Evolutionary conservation across 2,888 invertebrate genomes (phyloP).

Genomic region (Vandiemenella viatica): DNA sequence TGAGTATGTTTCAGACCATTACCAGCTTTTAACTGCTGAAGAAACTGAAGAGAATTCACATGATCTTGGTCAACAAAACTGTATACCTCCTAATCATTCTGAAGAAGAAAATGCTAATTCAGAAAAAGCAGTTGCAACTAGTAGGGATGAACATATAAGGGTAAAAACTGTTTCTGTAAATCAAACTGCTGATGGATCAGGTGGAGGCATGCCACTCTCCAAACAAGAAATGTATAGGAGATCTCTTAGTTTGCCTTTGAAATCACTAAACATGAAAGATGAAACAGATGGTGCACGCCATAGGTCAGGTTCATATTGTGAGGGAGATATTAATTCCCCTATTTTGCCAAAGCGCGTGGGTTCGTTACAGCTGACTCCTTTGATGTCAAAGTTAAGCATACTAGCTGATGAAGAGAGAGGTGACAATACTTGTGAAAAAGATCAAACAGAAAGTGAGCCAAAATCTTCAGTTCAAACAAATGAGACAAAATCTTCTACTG

Average conservation of each 20-base stretch:
- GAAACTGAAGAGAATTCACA: slow-evolving; percentile 11
- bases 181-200: not conserved
- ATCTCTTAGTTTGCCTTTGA: slow-evolving; percentile 55
- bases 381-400: slow-evolving; percentile 67
- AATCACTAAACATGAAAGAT: slow-evolving; percentile 35
- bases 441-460: slow-evolving; percentile 43
- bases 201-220: not conserved
- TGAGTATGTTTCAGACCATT: slow-evolving; percentile 50
- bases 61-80: not conserved
- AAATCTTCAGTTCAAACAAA: not conserved
- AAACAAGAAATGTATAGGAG: slow-evolving; percentile 28
- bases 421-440: slow-evolving; percentile 51
- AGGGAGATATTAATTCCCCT: slow-evolving; percentile 15
- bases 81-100: not conserved
- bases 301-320: not conserved
- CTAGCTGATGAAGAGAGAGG: slow-evolving; percentile 42
- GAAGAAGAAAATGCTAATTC: not conserved
- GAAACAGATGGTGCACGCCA: slow-evolving; percentile 10
- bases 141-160: not conserved
- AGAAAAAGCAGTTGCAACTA: not conserved
- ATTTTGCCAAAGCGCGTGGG: slow-evolving; percentile 38
- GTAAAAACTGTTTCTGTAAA: not conserved
- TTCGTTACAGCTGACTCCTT: slow-evolving; percentile 59
- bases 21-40: slow-evolving; percentile 23
- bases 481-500: not conserved